These are phyloP conservation scores for Stenchaetothrips biformis DNA, from an alignment of 2,888 invertebrate genomes.

Conservation along the genomic window DNA sequence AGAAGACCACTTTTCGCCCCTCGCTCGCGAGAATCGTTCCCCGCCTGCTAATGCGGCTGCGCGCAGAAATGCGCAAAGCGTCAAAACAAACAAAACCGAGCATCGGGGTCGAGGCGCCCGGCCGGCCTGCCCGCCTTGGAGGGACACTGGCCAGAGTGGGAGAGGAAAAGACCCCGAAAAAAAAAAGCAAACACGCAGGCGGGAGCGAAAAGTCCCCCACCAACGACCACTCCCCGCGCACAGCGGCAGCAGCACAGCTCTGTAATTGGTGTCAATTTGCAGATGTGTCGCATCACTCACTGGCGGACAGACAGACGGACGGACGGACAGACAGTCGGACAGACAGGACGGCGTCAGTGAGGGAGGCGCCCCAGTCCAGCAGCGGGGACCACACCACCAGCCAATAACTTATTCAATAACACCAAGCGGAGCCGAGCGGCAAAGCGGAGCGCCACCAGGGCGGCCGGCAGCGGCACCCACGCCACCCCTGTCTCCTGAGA, in stretches of 20 bases:
- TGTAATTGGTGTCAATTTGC: conserved; percentile 21
- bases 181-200: no score
- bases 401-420: conserved; percentile 22
- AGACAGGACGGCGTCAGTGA: not conserved
- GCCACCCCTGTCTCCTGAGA: not conserved
- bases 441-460: no score
- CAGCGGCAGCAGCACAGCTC: not conserved
- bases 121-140: no score
- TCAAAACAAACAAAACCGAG: not conserved
- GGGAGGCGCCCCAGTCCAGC: not conserved
- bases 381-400: conserved; percentile 2
- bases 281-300: conserved; percentile 24
- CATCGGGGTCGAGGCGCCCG: no score
- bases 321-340: not conserved
- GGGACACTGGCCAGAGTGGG: no score
- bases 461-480: not conserved
- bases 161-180: not conserved
- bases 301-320: conserved; percentile 4
- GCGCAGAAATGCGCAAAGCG: no score
- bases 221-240: not conserved
- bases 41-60: no score
- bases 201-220: no score
- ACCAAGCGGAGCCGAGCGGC: not conserved
- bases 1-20: no score
- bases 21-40: no score